Conservation (phyloP, 2,113 vertebrate species). For the Scomber colias region DNA sequence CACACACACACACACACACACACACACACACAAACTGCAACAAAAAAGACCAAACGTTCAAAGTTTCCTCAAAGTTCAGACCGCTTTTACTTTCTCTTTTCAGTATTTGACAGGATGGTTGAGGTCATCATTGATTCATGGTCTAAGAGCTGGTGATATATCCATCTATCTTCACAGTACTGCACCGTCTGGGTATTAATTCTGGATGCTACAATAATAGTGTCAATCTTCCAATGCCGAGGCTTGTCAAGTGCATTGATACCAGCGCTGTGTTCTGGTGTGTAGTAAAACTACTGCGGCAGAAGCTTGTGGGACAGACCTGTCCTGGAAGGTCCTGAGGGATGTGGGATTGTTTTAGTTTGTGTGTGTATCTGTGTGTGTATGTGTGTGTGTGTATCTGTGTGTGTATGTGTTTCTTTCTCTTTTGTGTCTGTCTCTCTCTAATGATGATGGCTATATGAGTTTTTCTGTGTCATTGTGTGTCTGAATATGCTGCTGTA, state of each 20-base stretch:
- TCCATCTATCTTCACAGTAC: neutral
- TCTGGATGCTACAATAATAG: neutral
- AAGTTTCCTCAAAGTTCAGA: neutral
- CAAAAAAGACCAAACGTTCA: neutral
- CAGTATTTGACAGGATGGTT: neutral
- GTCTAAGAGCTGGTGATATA: neutral
- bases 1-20: no score
- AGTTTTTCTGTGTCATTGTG: slow-evolving; percentile 21
- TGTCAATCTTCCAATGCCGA: slow-evolving; percentile 20
- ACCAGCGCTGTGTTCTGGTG: slow-evolving; percentile 13
- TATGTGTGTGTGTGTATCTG: neutral
- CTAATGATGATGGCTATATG: slow-evolving; percentile 39
- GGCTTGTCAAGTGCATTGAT: neutral
- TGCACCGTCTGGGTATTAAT: neutral
- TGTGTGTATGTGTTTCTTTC: neutral
- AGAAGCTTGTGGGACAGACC: neutral
- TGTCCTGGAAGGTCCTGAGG: slow-evolving; percentile 27
- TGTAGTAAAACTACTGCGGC: slow-evolving; percentile 14
- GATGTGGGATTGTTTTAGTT: neutral
- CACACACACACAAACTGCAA: neutral
- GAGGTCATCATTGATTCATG: slow-evolving; percentile 8
- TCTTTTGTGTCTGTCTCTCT: slow-evolving; percentile 10
- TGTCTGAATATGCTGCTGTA: slow-evolving; percentile 31
- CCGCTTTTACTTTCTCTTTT: neutral
- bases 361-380: neutral